These are phyloP conservation scores for Carterocephalus palaemon DNA, from an alignment of 2,888 invertebrate genomes.

Conservation along the genomic window DNA sequence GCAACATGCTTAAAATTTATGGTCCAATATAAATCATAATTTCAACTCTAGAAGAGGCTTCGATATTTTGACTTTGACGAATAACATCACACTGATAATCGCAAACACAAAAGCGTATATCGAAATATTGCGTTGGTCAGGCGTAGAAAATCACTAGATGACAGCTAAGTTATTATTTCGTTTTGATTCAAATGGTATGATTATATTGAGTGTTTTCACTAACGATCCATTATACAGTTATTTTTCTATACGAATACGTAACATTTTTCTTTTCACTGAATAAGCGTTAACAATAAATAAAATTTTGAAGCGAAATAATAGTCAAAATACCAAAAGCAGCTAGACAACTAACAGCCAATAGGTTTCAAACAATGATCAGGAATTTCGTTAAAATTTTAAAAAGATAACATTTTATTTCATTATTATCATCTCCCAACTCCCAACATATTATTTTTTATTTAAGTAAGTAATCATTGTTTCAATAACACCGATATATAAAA, in stretches of 20 bases:
- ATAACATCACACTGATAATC: constrained; percentile 16
- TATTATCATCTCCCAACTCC: no score
- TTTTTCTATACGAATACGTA: no score
- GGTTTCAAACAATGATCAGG: constrained; percentile 24
- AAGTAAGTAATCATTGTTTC: constrained; percentile 26
- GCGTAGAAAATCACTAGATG: background rate
- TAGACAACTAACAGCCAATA: constrained; percentile 32
- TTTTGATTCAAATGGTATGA: no score
- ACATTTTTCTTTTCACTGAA: constrained; percentile 7
- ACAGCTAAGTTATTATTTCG: no score
- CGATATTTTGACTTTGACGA: constrained; percentile 36
- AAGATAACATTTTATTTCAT: no score
- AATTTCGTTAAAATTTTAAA: no score
- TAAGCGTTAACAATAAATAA: constrained; percentile 19
- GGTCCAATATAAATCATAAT: constrained; percentile 36
- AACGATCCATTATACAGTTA: no score
- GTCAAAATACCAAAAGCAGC: constrained; percentile 45
- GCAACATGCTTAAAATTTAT: constrained; percentile 57
- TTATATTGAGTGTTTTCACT: no score
- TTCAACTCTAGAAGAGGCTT: constrained; percentile 42
- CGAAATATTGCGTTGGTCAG: background rate
- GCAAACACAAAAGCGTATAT: constrained; percentile 15
- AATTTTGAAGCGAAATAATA: constrained; percentile 26
- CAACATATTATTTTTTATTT: no score
- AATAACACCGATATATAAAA: constrained; percentile 16